A percentile compares a stretch with the other conserved stretches of the same genome.
Evolutionary conservation across 2,888 invertebrate species (phyloP).

Genomic region (Horisme vitalbata): DNA sequence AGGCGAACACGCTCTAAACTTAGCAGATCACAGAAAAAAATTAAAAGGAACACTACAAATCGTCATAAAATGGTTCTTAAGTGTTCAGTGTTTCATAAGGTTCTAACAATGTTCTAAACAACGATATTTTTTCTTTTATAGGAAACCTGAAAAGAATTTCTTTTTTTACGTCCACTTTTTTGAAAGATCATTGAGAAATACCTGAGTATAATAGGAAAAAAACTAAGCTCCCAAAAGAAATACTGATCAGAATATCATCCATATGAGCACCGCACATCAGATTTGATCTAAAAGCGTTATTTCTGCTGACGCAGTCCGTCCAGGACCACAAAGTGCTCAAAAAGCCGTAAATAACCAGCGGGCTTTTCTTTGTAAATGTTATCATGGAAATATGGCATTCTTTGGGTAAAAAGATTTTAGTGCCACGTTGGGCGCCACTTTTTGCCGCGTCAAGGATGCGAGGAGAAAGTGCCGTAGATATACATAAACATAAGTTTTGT

Average conservation of each 20-base stretch:
- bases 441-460: constrained; percentile 10
- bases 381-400: constrained; percentile 30
- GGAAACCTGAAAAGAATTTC: no score
- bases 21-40: no score
- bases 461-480: neutral
- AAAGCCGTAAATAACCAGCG: constrained; percentile 28
- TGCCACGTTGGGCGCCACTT: constrained; percentile 28
- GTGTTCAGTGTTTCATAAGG: no score
- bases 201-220: neutral
- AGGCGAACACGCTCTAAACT: no score
- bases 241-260: neutral
- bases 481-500: constrained; percentile 4
- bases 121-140: no score
- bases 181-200: no score
- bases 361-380: constrained; percentile 32
- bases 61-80: no score
- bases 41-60: no score
- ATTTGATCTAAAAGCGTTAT: constrained; percentile 14
- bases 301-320: constrained; percentile 20
- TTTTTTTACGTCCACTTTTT: neutral
- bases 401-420: constrained; percentile 26
- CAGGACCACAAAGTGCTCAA: constrained; percentile 32
- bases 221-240: neutral
- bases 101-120: no score
- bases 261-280: neutral